Evolutionary conservation across 2,888 invertebrate species (phyloP).

Genomic region (Coenonympha arcania): DNA sequence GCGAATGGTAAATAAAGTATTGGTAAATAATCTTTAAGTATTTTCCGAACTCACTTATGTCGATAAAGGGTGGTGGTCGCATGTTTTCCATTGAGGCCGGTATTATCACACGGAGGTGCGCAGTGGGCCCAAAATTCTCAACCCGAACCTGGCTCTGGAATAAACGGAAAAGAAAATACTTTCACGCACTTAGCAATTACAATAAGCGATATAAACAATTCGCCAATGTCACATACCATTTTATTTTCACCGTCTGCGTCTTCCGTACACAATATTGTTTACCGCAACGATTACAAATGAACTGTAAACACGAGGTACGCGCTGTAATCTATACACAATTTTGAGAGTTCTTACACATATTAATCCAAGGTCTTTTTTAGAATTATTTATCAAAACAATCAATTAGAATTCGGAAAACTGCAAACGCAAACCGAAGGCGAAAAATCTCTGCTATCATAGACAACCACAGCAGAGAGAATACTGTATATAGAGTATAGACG

Average conservation of each 20-base stretch:
- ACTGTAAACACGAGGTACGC: not conserved
- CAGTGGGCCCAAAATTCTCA: conserved; percentile 51
- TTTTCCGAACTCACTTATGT: conserved; percentile 47
- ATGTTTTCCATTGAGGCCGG: conserved; percentile 48
- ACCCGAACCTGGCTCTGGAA: conserved; percentile 56
- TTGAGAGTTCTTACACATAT: conserved; percentile 40
- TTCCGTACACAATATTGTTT: not conserved
- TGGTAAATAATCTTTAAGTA: not conserved
- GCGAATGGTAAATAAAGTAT: not conserved
- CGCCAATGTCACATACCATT: conserved; percentile 40
- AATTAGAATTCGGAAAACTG: conserved; percentile 12
- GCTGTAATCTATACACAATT: conserved; percentile 33
- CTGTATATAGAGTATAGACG: too few relatives aligned
- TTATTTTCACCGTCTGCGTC: conserved; percentile 22
- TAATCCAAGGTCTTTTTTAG: conserved; percentile 34
- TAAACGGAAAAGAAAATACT: conserved; percentile 39
- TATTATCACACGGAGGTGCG: conserved; percentile 60
- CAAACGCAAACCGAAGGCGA: conserved; percentile 18
- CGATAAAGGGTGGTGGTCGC: conserved; percentile 57
- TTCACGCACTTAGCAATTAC: conserved; percentile 50
- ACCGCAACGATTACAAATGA: conserved; percentile 10
- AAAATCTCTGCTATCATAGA: too few relatives aligned
- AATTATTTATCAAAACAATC: conserved; percentile 20
- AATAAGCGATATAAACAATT: conserved; percentile 48
- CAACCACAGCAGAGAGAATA: too few relatives aligned